A percentile compares a stretch with the other conserved stretches of the same genome.
Conservation (phyloP, 2,113 vertebrate species). For the Ivindomyrus marchei region DNA sequence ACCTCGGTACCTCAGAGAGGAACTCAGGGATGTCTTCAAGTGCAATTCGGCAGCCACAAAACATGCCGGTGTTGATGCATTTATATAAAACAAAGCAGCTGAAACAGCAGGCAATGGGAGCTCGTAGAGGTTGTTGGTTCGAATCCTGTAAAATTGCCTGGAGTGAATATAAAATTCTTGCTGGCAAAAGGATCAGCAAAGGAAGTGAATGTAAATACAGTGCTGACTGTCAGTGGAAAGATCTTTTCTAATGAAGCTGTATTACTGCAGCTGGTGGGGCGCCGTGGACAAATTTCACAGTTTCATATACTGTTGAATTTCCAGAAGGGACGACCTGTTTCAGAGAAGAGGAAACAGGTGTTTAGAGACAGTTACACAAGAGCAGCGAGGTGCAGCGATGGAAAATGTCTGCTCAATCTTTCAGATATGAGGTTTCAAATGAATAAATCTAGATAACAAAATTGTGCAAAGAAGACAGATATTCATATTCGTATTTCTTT, state of each 20-base stretch:
- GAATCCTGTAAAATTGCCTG: background rate
- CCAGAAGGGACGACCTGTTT: background rate
- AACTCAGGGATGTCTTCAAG: background rate
- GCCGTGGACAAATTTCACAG: background rate
- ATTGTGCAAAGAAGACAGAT: background rate
- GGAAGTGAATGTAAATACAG: background rate
- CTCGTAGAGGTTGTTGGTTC: background rate
- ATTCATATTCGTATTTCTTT: background rate
- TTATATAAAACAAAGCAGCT: background rate
- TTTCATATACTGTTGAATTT: background rate
- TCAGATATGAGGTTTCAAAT: background rate
- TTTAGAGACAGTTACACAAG: background rate
- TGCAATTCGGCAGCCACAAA: background rate
- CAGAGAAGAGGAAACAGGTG: background rate
- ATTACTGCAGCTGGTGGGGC: background rate
- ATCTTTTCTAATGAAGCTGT: background rate
- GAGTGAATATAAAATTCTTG: background rate
- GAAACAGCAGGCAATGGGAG: background rate
- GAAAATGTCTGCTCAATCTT: background rate
- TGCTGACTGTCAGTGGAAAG: background rate
- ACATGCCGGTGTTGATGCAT: background rate
- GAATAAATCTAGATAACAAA: background rate
- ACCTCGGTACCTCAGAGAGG: background rate
- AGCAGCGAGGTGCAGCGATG: background rate
- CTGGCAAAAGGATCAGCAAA: background rate